These are phyloP conservation scores for Ardeotis arabs DNA, from an alignment of 2,113 vertebrate genomes.

Conservation along the genomic window DNA sequence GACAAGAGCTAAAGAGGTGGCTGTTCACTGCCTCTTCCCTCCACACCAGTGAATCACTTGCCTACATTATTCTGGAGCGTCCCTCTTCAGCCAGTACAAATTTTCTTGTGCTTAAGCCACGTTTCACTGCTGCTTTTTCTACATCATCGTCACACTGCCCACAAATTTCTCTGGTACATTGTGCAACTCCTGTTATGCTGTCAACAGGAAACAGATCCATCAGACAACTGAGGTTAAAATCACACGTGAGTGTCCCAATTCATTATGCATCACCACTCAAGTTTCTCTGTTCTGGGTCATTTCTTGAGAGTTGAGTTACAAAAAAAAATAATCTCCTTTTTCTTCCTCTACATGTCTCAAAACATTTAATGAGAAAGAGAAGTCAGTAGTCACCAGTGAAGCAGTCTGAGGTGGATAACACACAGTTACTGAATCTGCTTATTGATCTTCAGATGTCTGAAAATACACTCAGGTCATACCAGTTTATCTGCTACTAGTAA, in stretches of 20 bases:
- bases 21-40: not conserved
- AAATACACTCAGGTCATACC: not conserved
- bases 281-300: slow-evolving; percentile 15
- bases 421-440: not conserved
- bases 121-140: slow-evolving; percentile 1
- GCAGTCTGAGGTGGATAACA: not conserved
- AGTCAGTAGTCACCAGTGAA: not conserved
- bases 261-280: not conserved
- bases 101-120: not conserved
- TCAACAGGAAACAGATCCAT: slow-evolving; percentile 51
- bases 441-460: not conserved
- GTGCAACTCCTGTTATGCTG: not conserved
- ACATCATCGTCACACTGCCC: not conserved
- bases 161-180: slow-evolving; percentile 11
- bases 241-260: not conserved
- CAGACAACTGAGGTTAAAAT: not conserved
- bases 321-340: not conserved
- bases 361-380: not conserved
- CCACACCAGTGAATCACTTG: not conserved
- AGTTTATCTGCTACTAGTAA: not conserved
- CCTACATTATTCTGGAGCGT: not conserved
- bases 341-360: not conserved
- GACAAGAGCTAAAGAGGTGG: not conserved
- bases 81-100: not conserved
- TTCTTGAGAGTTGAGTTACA: not conserved